Evolutionary conservation across 2,888 invertebrate species (phyloP), one percentile per base, ranked within the genome.

Genomic region (Formica aserva): DNA sequence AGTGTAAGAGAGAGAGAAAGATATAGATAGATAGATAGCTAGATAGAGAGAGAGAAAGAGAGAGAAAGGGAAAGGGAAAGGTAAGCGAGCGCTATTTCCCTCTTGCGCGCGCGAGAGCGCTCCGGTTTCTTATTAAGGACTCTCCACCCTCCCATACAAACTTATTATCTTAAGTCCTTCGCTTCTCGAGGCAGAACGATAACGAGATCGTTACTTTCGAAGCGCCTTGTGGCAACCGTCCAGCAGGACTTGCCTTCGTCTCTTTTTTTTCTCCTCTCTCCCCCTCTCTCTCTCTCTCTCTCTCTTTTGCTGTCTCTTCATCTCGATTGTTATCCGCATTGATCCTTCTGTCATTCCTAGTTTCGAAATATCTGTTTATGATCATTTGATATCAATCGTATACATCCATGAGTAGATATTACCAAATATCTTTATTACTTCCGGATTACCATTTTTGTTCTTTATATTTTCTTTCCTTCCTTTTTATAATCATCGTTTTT

Each of bases 91-190:
- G 83, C 87, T 85, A 89, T 89, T 89, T 88, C 90, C 87, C 84
- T 88, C 83, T 80, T 82, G 82, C 66, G 80, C 88, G 85, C 74
- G 80, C 87, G 83, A 84, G 86, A 85, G 85, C 87, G 85, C 87
- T 88, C 87, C 77, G 88, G 87, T 88, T 89, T 85, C 88, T 90
- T 90, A 90, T 89, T 89, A 89, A 88, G 90, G 85, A 86, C 85
- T 78, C 87, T 83, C 63, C 82, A 86, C 82, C 82, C 83, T 62
- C 67, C 85, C 86, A 75, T 86, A 87, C 86, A 87, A 88, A 88
- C 86, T 91, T 89, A 89, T 89, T 89, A 89, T 89, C 90, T 89
- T 89, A 88, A 88, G 90, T 90, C 88, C 85, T 90, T 89, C 85
- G 85, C 83, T 82, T 89, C 89, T 87, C 82, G 78, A 74, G 83